Percentiles rank a stretch among this genome's conserved stretches.
Evolutionary conservation across 2,888 invertebrate species (phyloP).

Genomic region (Eumerus sabulonum): DNA sequence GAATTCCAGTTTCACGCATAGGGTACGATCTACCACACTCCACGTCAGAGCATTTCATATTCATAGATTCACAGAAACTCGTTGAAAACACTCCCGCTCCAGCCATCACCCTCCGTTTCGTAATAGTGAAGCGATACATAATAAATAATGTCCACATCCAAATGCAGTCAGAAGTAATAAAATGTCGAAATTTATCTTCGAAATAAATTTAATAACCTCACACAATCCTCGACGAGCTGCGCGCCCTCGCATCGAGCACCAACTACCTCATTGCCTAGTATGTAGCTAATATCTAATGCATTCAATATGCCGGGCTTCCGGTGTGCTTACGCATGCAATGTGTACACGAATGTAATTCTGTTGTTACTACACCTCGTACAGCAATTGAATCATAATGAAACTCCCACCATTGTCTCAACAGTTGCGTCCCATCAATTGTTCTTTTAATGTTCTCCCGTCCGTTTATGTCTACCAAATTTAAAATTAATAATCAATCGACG

Average conservation of each 20-base stretch:
- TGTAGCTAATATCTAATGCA: slow-evolving; percentile 18
- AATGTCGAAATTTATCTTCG: slow-evolving; percentile 58
- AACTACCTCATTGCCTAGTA: slow-evolving; percentile 16
- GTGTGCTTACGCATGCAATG: slow-evolving; percentile 16
- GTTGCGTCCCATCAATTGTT: slow-evolving; percentile 33
- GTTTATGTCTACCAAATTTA: slow-evolving; percentile 35
- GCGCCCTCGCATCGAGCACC: background rate
- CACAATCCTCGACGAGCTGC: slow-evolving; percentile 1
- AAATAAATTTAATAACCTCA: slow-evolving; percentile 59
- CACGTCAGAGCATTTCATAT: slow-evolving; percentile 47
- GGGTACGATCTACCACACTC: background rate
- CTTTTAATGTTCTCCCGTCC: slow-evolving; percentile 22
- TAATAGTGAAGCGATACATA: slow-evolving; percentile 34
- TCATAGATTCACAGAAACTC: slow-evolving; percentile 56
- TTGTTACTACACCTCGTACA: slow-evolving; percentile 24
- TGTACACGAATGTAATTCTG: too few species aligned
- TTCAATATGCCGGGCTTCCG: slow-evolving; percentile 50
- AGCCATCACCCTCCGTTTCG: background rate
- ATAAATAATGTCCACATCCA: slow-evolving; percentile 51
- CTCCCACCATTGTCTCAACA: too few species aligned
- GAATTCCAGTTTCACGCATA: too few species aligned
- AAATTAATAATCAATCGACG: slow-evolving; percentile 58
- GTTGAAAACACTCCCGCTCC: slow-evolving; percentile 7
- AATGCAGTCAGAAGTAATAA: slow-evolving; percentile 45
- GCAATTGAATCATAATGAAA: slow-evolving; percentile 48